Conservation (phyloP, 2,113 vertebrate genomes). For the Aepyceros melampus region DNA sequence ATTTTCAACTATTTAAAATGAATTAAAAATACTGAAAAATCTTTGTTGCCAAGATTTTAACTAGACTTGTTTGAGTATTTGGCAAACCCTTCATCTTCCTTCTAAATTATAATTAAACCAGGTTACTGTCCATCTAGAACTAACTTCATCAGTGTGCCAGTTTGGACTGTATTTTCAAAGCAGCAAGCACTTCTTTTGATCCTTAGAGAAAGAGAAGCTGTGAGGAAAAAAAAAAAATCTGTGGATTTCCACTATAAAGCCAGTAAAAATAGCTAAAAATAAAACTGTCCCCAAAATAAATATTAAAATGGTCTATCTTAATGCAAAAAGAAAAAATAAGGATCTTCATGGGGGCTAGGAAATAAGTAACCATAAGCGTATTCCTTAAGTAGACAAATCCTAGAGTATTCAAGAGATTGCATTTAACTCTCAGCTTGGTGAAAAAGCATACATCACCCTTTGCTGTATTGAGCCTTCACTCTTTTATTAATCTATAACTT, state of each 20-base stretch:
- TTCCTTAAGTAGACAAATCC: neutral
- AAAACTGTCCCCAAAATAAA: neutral
- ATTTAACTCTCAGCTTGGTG: neutral
- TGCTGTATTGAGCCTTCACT: neutral
- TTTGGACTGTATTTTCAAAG: neutral
- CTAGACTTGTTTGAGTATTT: neutral
- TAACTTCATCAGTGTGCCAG: neutral
- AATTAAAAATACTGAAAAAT: neutral
- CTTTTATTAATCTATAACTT: neutral
- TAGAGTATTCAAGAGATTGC: neutral
- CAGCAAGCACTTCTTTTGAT: conserved; percentile 12
- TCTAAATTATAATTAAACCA: neutral
- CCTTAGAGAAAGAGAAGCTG: neutral
- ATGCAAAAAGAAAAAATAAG: neutral
- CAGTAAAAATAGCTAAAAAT: conserved; percentile 9
- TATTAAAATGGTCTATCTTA: neutral
- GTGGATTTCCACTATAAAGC: neutral
- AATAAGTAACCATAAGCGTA: neutral
- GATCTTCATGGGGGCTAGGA: neutral
- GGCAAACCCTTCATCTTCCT: neutral
- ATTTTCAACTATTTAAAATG: neutral
- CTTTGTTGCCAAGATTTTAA: neutral
- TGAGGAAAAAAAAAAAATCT: neutral
- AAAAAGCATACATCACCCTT: neutral
- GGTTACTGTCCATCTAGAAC: neutral